Evolutionary conservation across 2,888 invertebrate species (phyloP).

Genomic region (Hoplodrina ambigua): DNA sequence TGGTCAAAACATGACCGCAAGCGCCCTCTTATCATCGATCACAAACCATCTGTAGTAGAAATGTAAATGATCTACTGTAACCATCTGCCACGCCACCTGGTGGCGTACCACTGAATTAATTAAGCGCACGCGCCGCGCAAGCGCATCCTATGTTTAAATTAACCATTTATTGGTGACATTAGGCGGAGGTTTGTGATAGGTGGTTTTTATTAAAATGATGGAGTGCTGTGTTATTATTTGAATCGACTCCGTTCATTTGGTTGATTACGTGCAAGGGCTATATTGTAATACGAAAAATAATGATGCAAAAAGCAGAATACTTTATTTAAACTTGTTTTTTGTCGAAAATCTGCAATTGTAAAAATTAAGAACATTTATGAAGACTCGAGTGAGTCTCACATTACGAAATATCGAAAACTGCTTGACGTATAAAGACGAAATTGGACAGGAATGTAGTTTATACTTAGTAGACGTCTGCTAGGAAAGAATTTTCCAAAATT

Average conservation of each 20-base stretch:
- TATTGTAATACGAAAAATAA: background rate
- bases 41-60: constrained; percentile 67
- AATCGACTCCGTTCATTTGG: constrained; percentile 6
- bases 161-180: constrained; percentile 57
- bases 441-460: too few relatives aligned
- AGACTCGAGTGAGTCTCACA: too few relatives aligned
- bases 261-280: background rate
- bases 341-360: too few relatives aligned
- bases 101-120: constrained; percentile 83
- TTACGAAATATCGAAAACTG: too few relatives aligned
- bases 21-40: constrained; percentile 62
- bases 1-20: constrained; percentile 45
- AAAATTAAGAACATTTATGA: too few relatives aligned
- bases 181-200: constrained; percentile 16
- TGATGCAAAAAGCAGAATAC: background rate
- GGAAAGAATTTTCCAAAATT: too few relatives aligned
- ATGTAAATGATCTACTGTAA: constrained; percentile 75
- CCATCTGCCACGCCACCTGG: constrained; percentile 89
- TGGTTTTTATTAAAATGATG: constrained; percentile 34
- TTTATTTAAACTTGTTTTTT: too few relatives aligned
- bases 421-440: too few relatives aligned
- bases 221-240: constrained; percentile 25
- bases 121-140: constrained; percentile 74
- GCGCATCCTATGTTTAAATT: constrained; percentile 65
- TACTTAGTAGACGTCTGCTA: too few relatives aligned